Conservation (phyloP, 2,888 invertebrate genomes). For the Lysandra bellargus region DNA sequence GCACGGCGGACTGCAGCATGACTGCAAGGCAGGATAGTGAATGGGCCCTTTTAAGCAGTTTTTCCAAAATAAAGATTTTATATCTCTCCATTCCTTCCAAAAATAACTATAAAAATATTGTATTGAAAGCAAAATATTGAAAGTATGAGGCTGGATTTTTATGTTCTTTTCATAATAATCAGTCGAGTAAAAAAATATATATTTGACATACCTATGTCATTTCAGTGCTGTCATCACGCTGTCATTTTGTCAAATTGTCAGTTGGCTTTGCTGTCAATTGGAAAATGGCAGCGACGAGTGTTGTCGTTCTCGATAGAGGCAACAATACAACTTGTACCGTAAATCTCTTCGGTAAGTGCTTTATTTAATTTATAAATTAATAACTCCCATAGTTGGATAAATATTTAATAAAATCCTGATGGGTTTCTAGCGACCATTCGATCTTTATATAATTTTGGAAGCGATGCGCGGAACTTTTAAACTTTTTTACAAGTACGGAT, state of each 20-base stretch:
- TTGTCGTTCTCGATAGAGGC: slow-evolving; percentile 96
- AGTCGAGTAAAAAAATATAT: background rate
- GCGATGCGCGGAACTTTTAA: slow-evolving; percentile 72
- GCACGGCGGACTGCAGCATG: too few species aligned
- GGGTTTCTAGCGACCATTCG: background rate
- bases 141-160: too few species aligned
- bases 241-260: slow-evolving; percentile 51
- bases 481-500: slow-evolving; percentile 44
- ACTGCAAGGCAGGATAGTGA: too few species aligned
- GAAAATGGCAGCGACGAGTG: slow-evolving; percentile 93
- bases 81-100: too few species aligned
- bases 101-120: too few species aligned
- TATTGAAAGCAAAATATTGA: too few species aligned
- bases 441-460: slow-evolving; percentile 53
- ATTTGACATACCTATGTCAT: background rate
- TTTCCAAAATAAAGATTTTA: too few species aligned
- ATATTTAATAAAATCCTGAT: background rate
- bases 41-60: too few species aligned
- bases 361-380: slow-evolving; percentile 27
- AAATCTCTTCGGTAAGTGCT: slow-evolving; percentile 94
- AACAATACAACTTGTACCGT: slow-evolving; percentile 98
- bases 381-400: background rate
- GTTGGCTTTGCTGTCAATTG: slow-evolving; percentile 76
- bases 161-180: background rate
- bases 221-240: background rate